Percentiles rank a stretch among this genome's conserved stretches.
Conservation (phyloP, 2,888 invertebrate genomes). For the Nephrotoma appendiculata region DNA sequence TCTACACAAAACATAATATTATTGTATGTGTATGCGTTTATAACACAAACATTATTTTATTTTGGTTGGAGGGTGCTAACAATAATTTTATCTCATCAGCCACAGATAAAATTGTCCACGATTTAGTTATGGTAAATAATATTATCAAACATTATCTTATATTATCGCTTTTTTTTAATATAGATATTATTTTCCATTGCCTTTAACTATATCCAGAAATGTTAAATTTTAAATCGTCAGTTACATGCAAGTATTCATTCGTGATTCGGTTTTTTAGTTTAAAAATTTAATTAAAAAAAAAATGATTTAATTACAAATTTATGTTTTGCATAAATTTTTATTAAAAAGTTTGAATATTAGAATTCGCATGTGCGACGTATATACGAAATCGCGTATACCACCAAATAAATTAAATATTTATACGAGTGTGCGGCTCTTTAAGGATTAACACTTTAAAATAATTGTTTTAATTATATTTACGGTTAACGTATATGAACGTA, state of each 20-base stretch:
- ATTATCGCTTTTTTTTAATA: slow-evolving; percentile 14
- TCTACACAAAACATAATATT: not conserved
- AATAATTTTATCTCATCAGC: slow-evolving; percentile 8
- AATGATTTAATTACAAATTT: not conserved
- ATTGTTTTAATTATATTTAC: not conserved
- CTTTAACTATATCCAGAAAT: slow-evolving; percentile 4
- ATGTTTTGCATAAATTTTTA: not conserved
- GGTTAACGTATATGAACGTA: not conserved
- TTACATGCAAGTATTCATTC: slow-evolving; percentile 4
- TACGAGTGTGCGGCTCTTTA: not conserved
- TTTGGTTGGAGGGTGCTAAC: slow-evolving; percentile 1
- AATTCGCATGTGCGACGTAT: not conserved
- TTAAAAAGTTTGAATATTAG: not conserved
- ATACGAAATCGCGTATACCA: not conserved
- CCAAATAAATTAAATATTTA: not conserved
- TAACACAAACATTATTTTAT: not conserved
- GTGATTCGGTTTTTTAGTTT: not conserved
- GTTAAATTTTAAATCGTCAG: slow-evolving; percentile 3
- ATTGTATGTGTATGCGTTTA: slow-evolving; percentile 8
- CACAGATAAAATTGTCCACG: slow-evolving; percentile 13
- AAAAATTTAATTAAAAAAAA: not conserved
- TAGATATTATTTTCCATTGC: slow-evolving; percentile 3
- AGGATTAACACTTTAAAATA: not conserved
- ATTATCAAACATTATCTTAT: slow-evolving; percentile 32
- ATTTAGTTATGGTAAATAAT: slow-evolving; percentile 27